Evolutionary conservation across 2,888 invertebrate genomes (phyloP).

Genomic region (Hydropsyche betteni): DNA sequence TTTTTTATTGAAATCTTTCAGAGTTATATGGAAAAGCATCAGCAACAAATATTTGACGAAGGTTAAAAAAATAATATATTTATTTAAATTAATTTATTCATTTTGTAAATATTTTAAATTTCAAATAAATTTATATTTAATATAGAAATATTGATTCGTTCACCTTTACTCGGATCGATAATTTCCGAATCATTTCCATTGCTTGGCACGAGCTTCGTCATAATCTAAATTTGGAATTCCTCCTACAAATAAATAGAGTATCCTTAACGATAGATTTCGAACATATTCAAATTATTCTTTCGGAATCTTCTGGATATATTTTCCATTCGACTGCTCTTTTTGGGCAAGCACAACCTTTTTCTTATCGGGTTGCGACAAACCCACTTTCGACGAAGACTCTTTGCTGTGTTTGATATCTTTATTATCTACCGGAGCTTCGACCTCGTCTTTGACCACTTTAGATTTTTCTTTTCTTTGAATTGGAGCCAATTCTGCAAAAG

Average conservation of each 20-base stretch:
- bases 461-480: neutral
- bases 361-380: constrained; percentile 5
- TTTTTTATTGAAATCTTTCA: neutral
- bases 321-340: constrained; percentile 18
- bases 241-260: constrained; percentile 55
- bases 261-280: constrained; percentile 70
- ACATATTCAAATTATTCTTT: constrained; percentile 57
- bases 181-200: no score
- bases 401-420: constrained; percentile 33
- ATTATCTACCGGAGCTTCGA: neutral
- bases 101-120: neutral
- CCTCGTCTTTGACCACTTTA: constrained; percentile 24
- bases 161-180: no score
- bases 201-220: no score
- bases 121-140: neutral
- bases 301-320: constrained; percentile 27
- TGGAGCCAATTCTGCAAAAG: constrained; percentile 10
- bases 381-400: neutral
- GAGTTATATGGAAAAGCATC: constrained; percentile 2
- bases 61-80: neutral
- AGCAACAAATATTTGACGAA: neutral
- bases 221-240: no score
- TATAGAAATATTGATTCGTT: no score
- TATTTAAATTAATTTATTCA: neutral
- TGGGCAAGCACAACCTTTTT: neutral